Conservation (phyloP, 2,113 vertebrate species). For the Campylomormyrus numenius region DNA sequence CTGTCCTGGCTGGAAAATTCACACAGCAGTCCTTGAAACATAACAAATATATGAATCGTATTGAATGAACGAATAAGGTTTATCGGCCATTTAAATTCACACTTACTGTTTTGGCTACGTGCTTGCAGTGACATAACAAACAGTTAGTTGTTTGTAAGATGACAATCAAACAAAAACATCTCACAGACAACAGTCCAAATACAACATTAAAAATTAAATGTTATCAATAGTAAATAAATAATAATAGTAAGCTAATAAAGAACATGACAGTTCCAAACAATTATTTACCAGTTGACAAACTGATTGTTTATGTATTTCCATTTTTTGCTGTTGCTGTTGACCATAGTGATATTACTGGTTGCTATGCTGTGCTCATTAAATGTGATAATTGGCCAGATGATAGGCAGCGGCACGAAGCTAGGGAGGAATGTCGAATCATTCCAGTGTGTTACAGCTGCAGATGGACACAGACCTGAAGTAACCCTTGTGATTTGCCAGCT, state of each 20-base stretch:
- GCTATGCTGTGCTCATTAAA: background rate
- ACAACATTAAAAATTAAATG: background rate
- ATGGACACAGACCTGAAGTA: background rate
- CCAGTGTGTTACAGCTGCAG: background rate
- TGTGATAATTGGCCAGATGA: background rate
- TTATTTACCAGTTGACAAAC: background rate
- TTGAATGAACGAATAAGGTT: background rate
- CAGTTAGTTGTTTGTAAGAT: background rate
- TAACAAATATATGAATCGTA: background rate
- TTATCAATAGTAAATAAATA: background rate
- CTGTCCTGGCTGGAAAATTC: background rate
- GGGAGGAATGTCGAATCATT: background rate
- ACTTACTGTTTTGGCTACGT: background rate
- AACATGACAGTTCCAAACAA: background rate
- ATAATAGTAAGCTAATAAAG: background rate
- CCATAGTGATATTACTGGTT: background rate
- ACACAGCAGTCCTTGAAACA: background rate
- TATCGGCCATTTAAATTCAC: background rate
- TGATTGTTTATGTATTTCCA: background rate
- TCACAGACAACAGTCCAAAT: background rate
- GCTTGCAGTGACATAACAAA: background rate
- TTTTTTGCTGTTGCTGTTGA: background rate
- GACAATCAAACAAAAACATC: background rate
- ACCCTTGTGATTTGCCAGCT: background rate
- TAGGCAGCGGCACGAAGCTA: background rate